phyloP scores from a whole-genome alignment of 2,888 invertebrate genomes.

The Digitonthophagus gazella region DNA sequence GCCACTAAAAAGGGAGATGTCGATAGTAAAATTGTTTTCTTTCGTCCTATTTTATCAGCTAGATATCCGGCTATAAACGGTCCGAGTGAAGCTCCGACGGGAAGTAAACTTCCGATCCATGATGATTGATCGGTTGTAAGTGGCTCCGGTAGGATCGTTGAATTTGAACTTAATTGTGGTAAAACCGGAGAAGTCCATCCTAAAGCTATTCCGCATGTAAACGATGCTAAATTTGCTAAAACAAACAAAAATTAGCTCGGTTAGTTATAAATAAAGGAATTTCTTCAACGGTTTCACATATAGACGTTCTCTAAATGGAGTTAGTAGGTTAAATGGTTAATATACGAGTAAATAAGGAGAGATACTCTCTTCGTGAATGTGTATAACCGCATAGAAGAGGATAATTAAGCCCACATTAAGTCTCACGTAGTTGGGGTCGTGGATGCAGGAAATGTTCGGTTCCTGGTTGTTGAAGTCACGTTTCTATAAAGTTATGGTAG shows the following conservation, averaged over 20 bases:
- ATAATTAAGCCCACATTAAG: no score
- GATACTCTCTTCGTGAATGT: no score
- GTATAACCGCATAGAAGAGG: no score
- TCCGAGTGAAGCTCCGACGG: slow-evolving; percentile 62
- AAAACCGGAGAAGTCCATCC: slow-evolving; percentile 48
- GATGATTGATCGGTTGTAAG: slow-evolving; percentile 60
- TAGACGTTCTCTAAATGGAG: no score
- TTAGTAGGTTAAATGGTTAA: no score
- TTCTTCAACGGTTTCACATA: no score
- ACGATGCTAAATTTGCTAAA: slow-evolving; percentile 50
- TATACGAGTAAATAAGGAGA: no score
- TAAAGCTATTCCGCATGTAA: slow-evolving; percentile 48
- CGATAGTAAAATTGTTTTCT: slow-evolving; percentile 60
- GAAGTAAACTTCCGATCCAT: slow-evolving; percentile 71
- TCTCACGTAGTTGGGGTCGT: no score
- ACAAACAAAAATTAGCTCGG: slow-evolving; percentile 22
- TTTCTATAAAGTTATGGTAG: no score
- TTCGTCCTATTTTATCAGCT: slow-evolving; percentile 64
- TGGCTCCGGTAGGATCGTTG: slow-evolving; percentile 50
- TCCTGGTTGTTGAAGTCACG: no score
- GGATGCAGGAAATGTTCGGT: no score
- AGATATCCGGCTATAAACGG: slow-evolving; percentile 66
- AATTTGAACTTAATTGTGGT: slow-evolving; percentile 36
- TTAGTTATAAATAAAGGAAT: no score
- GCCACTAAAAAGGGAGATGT: slow-evolving; percentile 62